Percentiles rank a stretch among this genome's conserved stretches.
Evolutionary conservation across 1,140 invertebrate genomes (phyloP).

Genomic region (Harlomillsia oculata): DNA sequence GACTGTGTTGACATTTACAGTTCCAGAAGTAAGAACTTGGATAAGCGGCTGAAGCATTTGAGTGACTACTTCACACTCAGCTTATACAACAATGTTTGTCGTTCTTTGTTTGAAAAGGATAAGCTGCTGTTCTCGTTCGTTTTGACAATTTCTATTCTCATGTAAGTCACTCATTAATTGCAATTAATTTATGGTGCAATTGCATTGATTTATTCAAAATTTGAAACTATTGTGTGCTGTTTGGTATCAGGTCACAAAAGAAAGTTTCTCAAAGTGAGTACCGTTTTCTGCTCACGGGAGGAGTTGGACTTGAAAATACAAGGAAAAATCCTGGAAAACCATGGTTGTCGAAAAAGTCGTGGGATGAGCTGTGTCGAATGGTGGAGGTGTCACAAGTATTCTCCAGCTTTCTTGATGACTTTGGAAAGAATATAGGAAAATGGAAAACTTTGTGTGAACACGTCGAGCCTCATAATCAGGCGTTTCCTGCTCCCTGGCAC

Average conservation of each 20-base stretch:
- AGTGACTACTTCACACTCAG: slow-evolving; percentile 48
- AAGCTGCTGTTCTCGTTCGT: slow-evolving; percentile 49
- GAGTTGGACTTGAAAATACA: slow-evolving; percentile 46
- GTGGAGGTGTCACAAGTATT: slow-evolving; percentile 37
- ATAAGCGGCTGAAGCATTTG: slow-evolving; percentile 42
- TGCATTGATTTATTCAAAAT: background rate
- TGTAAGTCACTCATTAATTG: slow-evolving; percentile 10
- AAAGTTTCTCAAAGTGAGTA: slow-evolving; percentile 43
- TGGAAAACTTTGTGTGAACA: slow-evolving; percentile 43
- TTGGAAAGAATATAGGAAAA: slow-evolving; percentile 39
- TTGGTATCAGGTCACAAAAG: slow-evolving; percentile 32
- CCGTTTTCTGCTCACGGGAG: slow-evolving; percentile 47
- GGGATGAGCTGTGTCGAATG: slow-evolving; percentile 47
- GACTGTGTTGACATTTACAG: slow-evolving; percentile 36
- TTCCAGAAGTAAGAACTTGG: slow-evolving; percentile 42
- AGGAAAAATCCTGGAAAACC: slow-evolving; percentile 40
- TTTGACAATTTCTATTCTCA: slow-evolving; percentile 29
- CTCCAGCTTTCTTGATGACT: slow-evolving; percentile 39
- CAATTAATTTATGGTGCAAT: background rate
- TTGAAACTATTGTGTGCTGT: slow-evolving; percentile 2
- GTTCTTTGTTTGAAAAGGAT: slow-evolving; percentile 53
- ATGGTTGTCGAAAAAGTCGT: slow-evolving; percentile 44
- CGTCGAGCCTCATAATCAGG: slow-evolving; percentile 39
- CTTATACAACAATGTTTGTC: slow-evolving; percentile 49
- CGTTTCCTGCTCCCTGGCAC: slow-evolving; percentile 42